These are phyloP conservation scores for Ammospiza nelsoni DNA, from an alignment of 2,113 vertebrate species.

Conservation along the genomic window DNA sequence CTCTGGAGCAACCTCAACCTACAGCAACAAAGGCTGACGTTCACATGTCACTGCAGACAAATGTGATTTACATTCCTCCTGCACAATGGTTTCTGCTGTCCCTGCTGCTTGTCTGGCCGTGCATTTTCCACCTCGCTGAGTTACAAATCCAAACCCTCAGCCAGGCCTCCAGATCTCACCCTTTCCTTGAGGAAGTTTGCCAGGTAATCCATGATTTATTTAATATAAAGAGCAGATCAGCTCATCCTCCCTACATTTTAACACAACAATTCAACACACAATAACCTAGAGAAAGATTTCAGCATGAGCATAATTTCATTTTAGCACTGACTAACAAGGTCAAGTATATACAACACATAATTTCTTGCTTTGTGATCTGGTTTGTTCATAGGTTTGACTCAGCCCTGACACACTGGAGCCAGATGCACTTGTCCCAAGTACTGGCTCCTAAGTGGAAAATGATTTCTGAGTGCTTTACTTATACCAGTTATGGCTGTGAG, in stretches of 20 bases:
- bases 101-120: not conserved
- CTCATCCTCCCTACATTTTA: not conserved
- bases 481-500: not conserved
- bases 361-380: not conserved
- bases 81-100: not conserved
- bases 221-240: not conserved
- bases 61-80: not conserved
- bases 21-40: not conserved
- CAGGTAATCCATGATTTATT: not conserved
- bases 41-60: not conserved
- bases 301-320: not conserved
- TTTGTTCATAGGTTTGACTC: not conserved
- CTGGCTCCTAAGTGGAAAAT: not conserved
- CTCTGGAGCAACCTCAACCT: not conserved
- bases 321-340: not conserved
- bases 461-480: not conserved
- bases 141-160: fast-evolving
- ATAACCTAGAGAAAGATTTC: not conserved
- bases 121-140: not conserved
- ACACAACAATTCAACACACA: not conserved
- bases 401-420: not conserved
- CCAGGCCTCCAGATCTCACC: fast-evolving
- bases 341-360: not conserved
- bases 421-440: not conserved
- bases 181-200: not conserved